Percentiles rank a stretch among this genome's conserved stretches.
phyloP scores from a whole-genome alignment of 1,140 invertebrate genomes.

The Drosophila funebris region DNA sequence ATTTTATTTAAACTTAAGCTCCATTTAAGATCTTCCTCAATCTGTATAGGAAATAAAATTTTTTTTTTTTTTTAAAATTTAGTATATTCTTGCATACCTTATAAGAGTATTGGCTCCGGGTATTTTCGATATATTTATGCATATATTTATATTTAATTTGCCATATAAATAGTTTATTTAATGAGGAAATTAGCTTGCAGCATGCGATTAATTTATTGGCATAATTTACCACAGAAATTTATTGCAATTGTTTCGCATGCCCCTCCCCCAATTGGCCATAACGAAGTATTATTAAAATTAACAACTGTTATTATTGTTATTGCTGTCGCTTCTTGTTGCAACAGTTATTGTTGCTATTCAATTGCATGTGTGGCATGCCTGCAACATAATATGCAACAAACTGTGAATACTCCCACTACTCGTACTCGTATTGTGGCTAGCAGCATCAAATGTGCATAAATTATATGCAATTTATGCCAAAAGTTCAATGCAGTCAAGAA shows the following conservation, averaged over 20 bases:
- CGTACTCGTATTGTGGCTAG: conserved; percentile 5
- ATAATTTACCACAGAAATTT: conserved; percentile 38
- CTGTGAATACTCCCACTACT: too few relatives aligned
- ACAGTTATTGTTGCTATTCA: conserved; percentile 13
- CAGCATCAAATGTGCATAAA: conserved; percentile 55
- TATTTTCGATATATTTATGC: too few relatives aligned
- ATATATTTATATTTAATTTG: background rate
- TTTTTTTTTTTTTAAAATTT: too few relatives aligned
- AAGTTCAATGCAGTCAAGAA: conserved; percentile 56
- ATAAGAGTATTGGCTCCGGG: too few relatives aligned
- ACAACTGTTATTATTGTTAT: conserved; percentile 30
- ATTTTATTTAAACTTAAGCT: too few relatives aligned
- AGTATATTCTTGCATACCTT: too few relatives aligned
- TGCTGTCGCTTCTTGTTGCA: background rate
- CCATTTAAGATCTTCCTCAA: too few relatives aligned
- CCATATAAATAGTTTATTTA: conserved; percentile 26
- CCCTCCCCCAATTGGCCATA: background rate
- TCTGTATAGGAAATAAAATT: too few relatives aligned
- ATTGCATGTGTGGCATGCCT: conserved; percentile 25
- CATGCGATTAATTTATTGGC: conserved; percentile 34
- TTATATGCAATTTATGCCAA: conserved; percentile 67
- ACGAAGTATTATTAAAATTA: conserved; percentile 58
- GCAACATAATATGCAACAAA: conserved; percentile 38
- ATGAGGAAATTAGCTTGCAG: conserved; percentile 36
- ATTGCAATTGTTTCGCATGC: conserved; percentile 33